Conservation (phyloP, 2,888 invertebrate genomes). For the Leistus spinibarbis region DNA sequence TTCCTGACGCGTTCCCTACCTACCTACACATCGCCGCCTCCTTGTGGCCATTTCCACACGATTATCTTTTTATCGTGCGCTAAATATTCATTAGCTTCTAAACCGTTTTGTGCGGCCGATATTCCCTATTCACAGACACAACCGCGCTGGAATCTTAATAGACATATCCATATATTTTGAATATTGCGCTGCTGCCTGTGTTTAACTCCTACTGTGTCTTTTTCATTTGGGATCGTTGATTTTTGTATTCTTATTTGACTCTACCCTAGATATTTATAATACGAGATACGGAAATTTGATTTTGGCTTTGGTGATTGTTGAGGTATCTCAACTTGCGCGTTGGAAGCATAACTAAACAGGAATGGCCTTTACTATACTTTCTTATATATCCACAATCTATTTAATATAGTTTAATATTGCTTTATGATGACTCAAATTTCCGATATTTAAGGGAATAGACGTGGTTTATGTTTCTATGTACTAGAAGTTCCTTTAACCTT, state of each 20-base stretch:
- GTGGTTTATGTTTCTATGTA: no score
- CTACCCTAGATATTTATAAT: no score
- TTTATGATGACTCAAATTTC: no score
- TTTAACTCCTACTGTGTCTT: background rate
- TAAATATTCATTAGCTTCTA: conserved; percentile 37
- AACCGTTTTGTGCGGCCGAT: conserved; percentile 29
- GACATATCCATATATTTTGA: conserved; percentile 34
- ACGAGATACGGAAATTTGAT: no score
- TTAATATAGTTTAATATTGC: no score
- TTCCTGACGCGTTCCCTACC: conserved; percentile 24
- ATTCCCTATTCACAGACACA: conserved; percentile 1
- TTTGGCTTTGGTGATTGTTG: no score
- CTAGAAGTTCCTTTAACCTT: background rate
- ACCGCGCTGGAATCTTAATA: conserved; percentile 28
- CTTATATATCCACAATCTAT: no score
- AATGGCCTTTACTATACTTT: no score
- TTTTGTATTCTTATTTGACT: background rate
- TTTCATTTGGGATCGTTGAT: background rate
- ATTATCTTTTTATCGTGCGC: conserved; percentile 37
- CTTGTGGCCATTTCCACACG: conserved; percentile 15
- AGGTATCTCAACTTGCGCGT: no score
- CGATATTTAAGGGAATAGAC: no score
- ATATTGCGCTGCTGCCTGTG: conserved; percentile 20
- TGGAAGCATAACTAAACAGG: no score
- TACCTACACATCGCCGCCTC: background rate